phyloP scores from a whole-genome alignment of 2,888 invertebrate genomes.

The Amblyjoppa fuscipennis region DNA sequence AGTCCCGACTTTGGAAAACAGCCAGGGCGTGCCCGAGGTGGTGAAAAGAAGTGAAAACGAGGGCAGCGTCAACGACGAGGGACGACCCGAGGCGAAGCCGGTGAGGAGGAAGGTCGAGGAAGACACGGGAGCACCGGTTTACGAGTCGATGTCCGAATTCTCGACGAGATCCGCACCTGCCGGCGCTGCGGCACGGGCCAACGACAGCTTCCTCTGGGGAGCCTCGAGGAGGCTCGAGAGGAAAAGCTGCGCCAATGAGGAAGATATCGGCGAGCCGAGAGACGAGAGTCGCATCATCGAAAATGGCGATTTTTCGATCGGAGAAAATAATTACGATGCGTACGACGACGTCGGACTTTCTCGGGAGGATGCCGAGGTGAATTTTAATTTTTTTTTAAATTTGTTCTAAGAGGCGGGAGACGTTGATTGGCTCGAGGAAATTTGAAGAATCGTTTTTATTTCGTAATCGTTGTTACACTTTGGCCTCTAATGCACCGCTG shows the following conservation, averaged over 20 bases:
- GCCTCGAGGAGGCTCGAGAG: slow-evolving; percentile 28
- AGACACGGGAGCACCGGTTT: slow-evolving; percentile 51
- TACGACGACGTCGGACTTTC: slow-evolving; percentile 70
- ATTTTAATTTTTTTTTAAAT: slow-evolving; percentile 38
- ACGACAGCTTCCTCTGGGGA: slow-evolving; percentile 80
- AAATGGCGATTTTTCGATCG: slow-evolving; percentile 36
- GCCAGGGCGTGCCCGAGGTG: slow-evolving; percentile 67
- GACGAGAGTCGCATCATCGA: neutral
- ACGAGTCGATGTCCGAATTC: slow-evolving; percentile 70
- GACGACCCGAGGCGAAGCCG: slow-evolving; percentile 16
- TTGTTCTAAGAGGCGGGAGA: neutral
- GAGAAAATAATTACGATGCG: slow-evolving; percentile 58
- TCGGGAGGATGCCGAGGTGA: slow-evolving; percentile 44
- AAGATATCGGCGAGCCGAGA: neutral
- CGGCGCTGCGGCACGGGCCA: slow-evolving; percentile 50
- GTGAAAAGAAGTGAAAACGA: slow-evolving; percentile 74
- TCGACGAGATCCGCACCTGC: slow-evolving; percentile 44
- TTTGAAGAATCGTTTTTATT: neutral
- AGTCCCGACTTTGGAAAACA: slow-evolving; percentile 68
- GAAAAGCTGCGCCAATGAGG: neutral
- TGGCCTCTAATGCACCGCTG: too few relatives aligned
- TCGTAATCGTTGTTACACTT: neutral
- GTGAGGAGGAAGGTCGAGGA: slow-evolving; percentile 22
- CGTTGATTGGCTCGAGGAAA: neutral
- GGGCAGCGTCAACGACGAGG: slow-evolving; percentile 66